Percentiles rank a stretch among this genome's conserved stretches.
These are phyloP conservation scores for Hydrocynus forskahlii DNA, from an alignment of 2,797 vertebrate genomes.

Conservation along the genomic window DNA sequence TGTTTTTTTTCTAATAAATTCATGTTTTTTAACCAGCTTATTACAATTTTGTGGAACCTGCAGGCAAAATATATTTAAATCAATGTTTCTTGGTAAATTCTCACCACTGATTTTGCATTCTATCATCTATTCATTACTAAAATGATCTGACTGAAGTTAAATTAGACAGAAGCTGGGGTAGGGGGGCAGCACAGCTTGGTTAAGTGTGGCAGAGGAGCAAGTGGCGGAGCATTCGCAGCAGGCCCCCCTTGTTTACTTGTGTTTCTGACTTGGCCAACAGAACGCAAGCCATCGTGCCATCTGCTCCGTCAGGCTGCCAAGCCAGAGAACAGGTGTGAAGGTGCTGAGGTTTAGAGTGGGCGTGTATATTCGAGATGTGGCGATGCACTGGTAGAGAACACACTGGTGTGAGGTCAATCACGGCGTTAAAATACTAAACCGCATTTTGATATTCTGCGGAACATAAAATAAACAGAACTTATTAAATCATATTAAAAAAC, in stretches of 20 bases:
- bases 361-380: not conserved
- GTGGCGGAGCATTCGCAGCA: slow-evolving; percentile 38
- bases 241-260: slow-evolving; percentile 46
- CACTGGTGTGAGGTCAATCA: not conserved
- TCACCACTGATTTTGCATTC: no score
- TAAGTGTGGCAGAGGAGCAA: not conserved
- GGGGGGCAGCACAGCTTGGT: slow-evolving; percentile 7
- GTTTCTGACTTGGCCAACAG: slow-evolving; percentile 36
- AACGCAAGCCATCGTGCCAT: slow-evolving; percentile 28
- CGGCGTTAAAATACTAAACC: not conserved
- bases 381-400: not conserved
- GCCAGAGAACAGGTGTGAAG: slow-evolving; percentile 17
- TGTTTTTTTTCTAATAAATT: no score
- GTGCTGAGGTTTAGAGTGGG: not conserved
- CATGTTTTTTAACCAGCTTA: no score
- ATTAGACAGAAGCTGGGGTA: not conserved
- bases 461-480: no score
- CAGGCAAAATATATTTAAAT: no score
- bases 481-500: no score
- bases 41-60: no score
- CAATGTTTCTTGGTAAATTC: no score
- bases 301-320: slow-evolving; percentile 32
- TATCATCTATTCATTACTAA: not conserved
- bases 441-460: not conserved
- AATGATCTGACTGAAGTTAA: not conserved